phyloP scores from a whole-genome alignment of 2,888 invertebrate genomes.

The Eurytoma adleriae region DNA sequence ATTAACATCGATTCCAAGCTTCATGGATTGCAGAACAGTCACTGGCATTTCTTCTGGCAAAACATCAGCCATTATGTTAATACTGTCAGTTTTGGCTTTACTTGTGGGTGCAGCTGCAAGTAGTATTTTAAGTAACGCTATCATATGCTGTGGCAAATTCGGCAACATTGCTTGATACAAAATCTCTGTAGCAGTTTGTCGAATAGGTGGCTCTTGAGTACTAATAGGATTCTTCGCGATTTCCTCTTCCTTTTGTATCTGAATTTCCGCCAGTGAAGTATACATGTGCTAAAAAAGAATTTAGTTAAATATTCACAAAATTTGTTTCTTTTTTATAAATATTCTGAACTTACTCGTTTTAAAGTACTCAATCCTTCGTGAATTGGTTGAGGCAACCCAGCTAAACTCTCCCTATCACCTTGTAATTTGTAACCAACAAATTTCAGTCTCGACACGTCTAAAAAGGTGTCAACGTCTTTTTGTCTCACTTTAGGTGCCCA shows the following conservation, averaged over 20 bases:
- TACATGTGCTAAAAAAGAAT: slow-evolving; percentile 87
- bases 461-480: slow-evolving; percentile 94
- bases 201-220: slow-evolving; percentile 86
- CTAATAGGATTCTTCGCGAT: slow-evolving; percentile 94
- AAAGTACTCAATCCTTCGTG: slow-evolving; percentile 96
- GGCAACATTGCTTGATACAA: slow-evolving; percentile 97
- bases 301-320: not conserved
- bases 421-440: slow-evolving; percentile 96
- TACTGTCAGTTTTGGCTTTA: slow-evolving; percentile 98
- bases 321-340: slow-evolving; percentile 1
- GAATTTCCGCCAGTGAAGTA: slow-evolving; percentile 93
- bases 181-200: slow-evolving; percentile 90
- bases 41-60: slow-evolving; percentile 98
- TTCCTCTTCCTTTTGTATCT: slow-evolving; percentile 93
- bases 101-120: slow-evolving; percentile 99
- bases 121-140: slow-evolving; percentile 96
- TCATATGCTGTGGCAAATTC: slow-evolving; percentile 98
- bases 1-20: slow-evolving; percentile 97
- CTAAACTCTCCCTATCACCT: slow-evolving; percentile 91
- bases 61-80: slow-evolving; percentile 98
- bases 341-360: slow-evolving; percentile 79
- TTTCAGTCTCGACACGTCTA: slow-evolving; percentile 94
- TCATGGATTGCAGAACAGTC: slow-evolving; percentile 95
- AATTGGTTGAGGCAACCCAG: slow-evolving; percentile 97
- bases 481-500: slow-evolving; percentile 98